phyloP scores from a whole-genome alignment of 2,113 vertebrate species.

The Phainopepla nitens region DNA sequence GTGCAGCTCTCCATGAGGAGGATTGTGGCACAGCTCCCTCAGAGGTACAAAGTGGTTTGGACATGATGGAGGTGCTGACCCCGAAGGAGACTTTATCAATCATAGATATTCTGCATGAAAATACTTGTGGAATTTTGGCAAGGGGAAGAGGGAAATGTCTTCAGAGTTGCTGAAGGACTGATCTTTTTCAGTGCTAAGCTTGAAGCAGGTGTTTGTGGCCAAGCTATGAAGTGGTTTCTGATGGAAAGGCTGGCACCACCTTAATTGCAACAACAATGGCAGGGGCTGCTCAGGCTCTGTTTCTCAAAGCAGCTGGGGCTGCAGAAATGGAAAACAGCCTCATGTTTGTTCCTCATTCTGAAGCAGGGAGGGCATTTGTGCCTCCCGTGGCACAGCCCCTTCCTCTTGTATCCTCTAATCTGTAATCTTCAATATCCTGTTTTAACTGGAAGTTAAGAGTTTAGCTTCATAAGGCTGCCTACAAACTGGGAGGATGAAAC shows the following conservation, averaged over 20 bases:
- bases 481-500: background rate
- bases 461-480: background rate
- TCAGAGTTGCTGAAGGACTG: background rate
- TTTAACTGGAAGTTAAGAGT: conserved; percentile 1
- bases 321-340: conserved; percentile 23
- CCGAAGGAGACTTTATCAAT: background rate
- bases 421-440: conserved; percentile 17
- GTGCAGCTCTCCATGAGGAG: background rate
- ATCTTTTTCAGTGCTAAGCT: background rate
- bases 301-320: background rate
- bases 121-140: background rate
- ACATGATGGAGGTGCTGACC: background rate
- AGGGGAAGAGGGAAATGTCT: background rate
- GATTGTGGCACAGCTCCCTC: background rate
- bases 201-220: background rate
- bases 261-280: background rate
- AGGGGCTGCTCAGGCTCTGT: background rate
- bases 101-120: background rate
- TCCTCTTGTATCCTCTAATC: conserved; percentile 29
- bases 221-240: background rate
- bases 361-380: background rate
- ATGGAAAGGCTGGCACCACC: background rate
- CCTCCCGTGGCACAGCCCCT: background rate
- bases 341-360: conserved; percentile 41
- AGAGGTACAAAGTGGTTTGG: background rate